Percentiles rank a stretch among this genome's conserved stretches.
Evolutionary conservation across 1,140 invertebrate species (phyloP).

Genomic region (Mizuhopecten yessoensis): DNA sequence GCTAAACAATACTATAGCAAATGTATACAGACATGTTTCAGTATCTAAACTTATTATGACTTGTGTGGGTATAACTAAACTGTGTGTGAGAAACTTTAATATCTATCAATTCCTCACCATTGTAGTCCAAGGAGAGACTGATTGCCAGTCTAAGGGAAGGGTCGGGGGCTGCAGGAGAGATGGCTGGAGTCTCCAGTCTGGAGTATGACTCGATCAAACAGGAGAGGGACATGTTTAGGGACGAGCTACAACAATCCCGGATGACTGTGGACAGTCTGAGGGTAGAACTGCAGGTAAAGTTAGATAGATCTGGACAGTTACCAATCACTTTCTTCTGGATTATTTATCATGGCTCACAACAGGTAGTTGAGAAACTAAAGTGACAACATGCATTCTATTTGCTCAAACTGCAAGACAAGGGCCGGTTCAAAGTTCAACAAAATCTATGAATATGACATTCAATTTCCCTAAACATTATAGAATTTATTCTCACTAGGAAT

Average conservation of each 20-base stretch:
- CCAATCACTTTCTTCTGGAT: too few relatives aligned
- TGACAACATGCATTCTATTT: too few relatives aligned
- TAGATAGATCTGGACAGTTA: background rate
- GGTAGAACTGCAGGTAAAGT: slow-evolving; percentile 84
- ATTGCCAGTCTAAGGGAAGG: slow-evolving; percentile 87
- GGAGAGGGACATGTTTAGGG: slow-evolving; percentile 87
- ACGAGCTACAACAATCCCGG: slow-evolving; percentile 86
- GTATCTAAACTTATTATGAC: too few relatives aligned
- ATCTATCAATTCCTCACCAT: slow-evolving; percentile 32
- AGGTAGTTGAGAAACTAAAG: background rate
- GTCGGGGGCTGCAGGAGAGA: slow-evolving; percentile 81
- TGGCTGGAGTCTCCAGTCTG: slow-evolving; percentile 73
- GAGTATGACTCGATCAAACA: slow-evolving; percentile 85
- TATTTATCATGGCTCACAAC: background rate
- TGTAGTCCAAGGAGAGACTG: slow-evolving; percentile 90
- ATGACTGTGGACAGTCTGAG: slow-evolving; percentile 85
- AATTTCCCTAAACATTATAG: too few relatives aligned
- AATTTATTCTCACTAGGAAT: too few relatives aligned
- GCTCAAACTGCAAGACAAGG: too few relatives aligned
- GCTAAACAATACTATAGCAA: too few relatives aligned
- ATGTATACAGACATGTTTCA: too few relatives aligned
- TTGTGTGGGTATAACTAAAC: too few relatives aligned
- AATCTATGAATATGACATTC: too few relatives aligned
- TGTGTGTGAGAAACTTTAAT: too few relatives aligned
- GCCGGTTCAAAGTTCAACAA: too few relatives aligned